Evolutionary conservation across 2,113 vertebrate species (phyloP).

Genomic region (Hippocampus guttulatus): DNA sequence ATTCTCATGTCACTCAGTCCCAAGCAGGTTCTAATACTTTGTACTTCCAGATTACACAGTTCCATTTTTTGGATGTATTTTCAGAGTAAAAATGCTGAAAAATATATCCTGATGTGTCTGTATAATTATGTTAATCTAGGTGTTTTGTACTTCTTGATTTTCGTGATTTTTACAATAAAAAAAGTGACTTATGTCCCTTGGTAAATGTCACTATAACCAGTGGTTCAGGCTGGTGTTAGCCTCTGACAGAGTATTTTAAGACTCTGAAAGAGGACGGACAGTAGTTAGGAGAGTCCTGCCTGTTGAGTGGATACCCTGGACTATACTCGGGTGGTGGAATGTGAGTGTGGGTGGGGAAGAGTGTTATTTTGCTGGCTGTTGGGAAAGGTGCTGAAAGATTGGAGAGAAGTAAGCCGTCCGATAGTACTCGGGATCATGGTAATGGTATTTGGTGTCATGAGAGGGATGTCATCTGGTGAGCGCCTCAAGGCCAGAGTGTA

Average conservation of each 20-base stretch:
- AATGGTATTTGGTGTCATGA: slow-evolving; percentile 99
- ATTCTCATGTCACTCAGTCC: neutral
- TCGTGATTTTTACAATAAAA: slow-evolving; percentile 15
- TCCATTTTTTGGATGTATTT: neutral
- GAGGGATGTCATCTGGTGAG: slow-evolving; percentile 95
- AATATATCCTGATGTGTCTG: neutral
- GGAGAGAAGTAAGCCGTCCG: slow-evolving; percentile 90
- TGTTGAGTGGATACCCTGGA: slow-evolving; percentile 58
- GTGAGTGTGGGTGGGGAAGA: slow-evolving; percentile 94
- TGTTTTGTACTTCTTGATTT: slow-evolving; percentile 44
- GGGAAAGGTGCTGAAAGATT: slow-evolving; percentile 93
- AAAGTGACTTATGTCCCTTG: slow-evolving; percentile 42
- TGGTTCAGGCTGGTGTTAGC: slow-evolving; percentile 46
- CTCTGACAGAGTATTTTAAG: slow-evolving; percentile 32
- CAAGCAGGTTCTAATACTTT: neutral
- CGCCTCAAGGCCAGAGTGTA: slow-evolving; percentile 98
- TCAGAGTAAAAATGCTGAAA: slow-evolving; percentile 5
- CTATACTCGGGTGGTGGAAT: slow-evolving; percentile 99
- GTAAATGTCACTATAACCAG: slow-evolving; percentile 37
- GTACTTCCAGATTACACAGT: neutral
- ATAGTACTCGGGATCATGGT: slow-evolving; percentile 98
- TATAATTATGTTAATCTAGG: slow-evolving; percentile 55
- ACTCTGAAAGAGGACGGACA: slow-evolving; percentile 31
- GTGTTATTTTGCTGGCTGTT: slow-evolving; percentile 97
- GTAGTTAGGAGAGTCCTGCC: slow-evolving; percentile 45